A percentile compares a stretch with the other conserved stretches of the same genome.
phyloP scores from a whole-genome alignment of 1,140 invertebrate genomes.

The Tetragnatha versicolor region DNA sequence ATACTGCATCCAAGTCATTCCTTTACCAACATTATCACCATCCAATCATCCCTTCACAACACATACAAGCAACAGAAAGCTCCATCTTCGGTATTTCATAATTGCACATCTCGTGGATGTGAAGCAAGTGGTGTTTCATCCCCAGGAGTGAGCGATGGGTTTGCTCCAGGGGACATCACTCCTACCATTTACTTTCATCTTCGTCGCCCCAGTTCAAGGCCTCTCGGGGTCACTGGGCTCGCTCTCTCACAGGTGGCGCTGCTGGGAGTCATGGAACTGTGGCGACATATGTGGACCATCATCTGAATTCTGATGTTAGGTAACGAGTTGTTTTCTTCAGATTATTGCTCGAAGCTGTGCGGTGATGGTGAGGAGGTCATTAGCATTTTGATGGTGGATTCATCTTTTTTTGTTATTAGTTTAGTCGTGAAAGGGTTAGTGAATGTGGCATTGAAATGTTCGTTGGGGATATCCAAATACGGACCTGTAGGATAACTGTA shows the following conservation, averaged over 20 bases:
- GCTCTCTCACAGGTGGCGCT: background rate
- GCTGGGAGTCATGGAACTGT: no score
- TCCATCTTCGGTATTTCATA: background rate
- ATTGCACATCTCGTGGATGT: background rate
- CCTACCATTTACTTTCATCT: slow-evolving; percentile 11
- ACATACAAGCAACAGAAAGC: background rate
- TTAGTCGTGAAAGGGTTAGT: no score
- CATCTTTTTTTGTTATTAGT: no score
- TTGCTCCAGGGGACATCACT: background rate
- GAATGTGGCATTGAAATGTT: no score
- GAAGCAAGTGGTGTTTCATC: background rate
- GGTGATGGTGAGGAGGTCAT: no score
- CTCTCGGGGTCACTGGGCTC: slow-evolving; percentile 30
- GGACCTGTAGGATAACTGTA: no score
- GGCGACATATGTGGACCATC: no score
- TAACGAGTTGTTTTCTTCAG: no score
- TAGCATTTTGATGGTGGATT: no score
- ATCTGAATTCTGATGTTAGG: no score
- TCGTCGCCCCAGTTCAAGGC: slow-evolving; percentile 37
- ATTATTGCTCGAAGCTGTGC: no score
- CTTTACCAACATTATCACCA: background rate
- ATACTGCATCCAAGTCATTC: background rate
- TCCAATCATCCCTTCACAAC: background rate
- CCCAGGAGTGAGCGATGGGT: background rate
- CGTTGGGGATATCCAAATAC: no score